Percentiles rank a stretch among this genome's conserved stretches.
Conservation (phyloP, 2,113 vertebrate genomes). For the Jacana jacana region DNA sequence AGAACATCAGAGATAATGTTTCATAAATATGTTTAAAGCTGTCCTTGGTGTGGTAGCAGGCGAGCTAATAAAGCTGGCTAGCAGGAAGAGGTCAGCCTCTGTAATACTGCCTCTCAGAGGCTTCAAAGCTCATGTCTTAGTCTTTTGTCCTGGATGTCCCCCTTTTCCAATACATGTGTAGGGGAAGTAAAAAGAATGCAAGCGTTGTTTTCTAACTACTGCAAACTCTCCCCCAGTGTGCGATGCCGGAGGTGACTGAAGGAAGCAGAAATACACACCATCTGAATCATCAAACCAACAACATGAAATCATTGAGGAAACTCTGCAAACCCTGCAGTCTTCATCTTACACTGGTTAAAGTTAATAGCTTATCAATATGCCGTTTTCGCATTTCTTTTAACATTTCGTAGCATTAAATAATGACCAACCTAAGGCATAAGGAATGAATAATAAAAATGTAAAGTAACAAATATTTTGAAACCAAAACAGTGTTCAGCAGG, state of each 20-base stretch:
- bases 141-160: neutral
- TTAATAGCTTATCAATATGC: neutral
- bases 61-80: neutral
- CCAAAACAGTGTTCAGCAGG: neutral
- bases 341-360: neutral
- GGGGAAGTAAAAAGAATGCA: neutral
- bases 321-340: neutral
- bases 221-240: neutral
- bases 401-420: neutral
- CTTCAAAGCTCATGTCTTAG: neutral
- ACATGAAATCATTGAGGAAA: neutral
- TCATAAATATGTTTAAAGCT: neutral
- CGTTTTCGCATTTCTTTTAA: neutral
- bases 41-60: neutral
- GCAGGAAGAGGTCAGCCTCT: neutral
- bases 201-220: neutral
- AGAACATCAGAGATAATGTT: neutral
- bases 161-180: neutral
- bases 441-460: neutral
- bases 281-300: neutral
- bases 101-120: neutral
- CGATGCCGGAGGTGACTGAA: neutral
- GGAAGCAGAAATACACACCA: neutral
- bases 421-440: neutral
- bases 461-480: neutral